These are phyloP conservation scores for Characodon lateralis DNA, from an alignment of 2,797 vertebrate genomes.

Conservation along the genomic window DNA sequence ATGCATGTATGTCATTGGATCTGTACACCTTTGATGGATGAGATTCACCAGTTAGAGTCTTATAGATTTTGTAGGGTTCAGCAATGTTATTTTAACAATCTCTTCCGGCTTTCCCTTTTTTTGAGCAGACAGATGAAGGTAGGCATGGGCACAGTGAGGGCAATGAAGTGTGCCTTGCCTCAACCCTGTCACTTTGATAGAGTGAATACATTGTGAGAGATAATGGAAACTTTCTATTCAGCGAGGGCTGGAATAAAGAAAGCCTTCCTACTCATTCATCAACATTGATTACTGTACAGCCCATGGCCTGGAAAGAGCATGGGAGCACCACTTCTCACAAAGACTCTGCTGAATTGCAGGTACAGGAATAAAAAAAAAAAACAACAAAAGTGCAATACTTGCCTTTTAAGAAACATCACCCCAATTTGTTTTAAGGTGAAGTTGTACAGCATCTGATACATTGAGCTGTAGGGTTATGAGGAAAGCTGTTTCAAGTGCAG, in stretches of 20 bases:
- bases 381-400: slow-evolving; percentile 78
- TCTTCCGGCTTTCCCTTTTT: slow-evolving; percentile 81
- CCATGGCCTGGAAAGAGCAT: slow-evolving; percentile 78
- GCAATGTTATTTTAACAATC: slow-evolving; percentile 72
- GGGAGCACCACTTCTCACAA: slow-evolving; percentile 79
- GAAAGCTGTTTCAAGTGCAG: slow-evolving; percentile 16
- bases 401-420: slow-evolving; percentile 77
- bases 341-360: slow-evolving; percentile 77
- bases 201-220: slow-evolving; percentile 96
- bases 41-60: slow-evolving; percentile 55
- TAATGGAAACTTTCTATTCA: slow-evolving; percentile 99
- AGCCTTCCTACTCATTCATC: slow-evolving; percentile 92
- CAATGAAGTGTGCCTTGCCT: slow-evolving; percentile 87
- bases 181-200: slow-evolving; percentile 96
- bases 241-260: slow-evolving; percentile 91
- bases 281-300: slow-evolving; percentile 90
- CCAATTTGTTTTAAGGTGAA: slow-evolving; percentile 78
- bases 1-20: slow-evolving; percentile 43
- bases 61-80: slow-evolving; percentile 65
- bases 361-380: slow-evolving; percentile 75
- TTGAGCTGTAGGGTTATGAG: slow-evolving; percentile 42
- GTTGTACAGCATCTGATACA: slow-evolving; percentile 53
- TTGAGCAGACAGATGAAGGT: slow-evolving; percentile 81
- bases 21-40: slow-evolving; percentile 59
- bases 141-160: slow-evolving; percentile 81